Base-by-base conservation (phyloP, 2,888 invertebrate species). In the Hydrotaea cyrtoneurina region DNA sequence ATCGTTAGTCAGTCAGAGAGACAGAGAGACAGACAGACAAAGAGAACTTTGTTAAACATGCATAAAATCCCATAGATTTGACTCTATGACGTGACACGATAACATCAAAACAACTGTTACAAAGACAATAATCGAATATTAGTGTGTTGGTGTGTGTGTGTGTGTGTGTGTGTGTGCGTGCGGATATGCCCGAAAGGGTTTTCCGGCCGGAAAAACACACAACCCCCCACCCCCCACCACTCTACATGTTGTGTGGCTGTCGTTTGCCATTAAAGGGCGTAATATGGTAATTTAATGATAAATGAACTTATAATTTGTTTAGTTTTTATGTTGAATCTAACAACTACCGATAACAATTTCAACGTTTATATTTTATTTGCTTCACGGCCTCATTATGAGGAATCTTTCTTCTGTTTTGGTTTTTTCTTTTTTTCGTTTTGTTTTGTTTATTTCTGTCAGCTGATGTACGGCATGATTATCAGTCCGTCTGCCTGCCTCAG, bases 91-190 rank as follows among this genome's bases (percentile, higher is more conserved):
- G 82, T 85, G 84, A 76, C 79, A 82, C 11, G 78, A 82, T 85
- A 77, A 85, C 78, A 85, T 76, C 75, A 84, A 84, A 85, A 82
- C 76, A 82, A 84, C 78, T 75, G 64, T 66, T 72, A 64, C 72
- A 81, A 84, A 75, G 23, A 75, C 81, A 66, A 79, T 73, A 79
- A 82, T 76, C 59, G 66, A 55, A 21, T 66, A 74, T 66, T 80
- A 73, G 59, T 59, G 59, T 15, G 2, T 5, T 5, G 1, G 23
- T 13, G 59, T 59, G 15, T 59, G 15, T 59, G 26, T 59, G 59
- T 23, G 15, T 59, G 11, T 23, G 11, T 59, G 59, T 8, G 23
- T 19, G 46, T 23, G 23, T 13, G 43, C 39, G 69, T 13, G 43
- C 39, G 69, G 69, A 69, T 46, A 69, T 23, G 69, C 23, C 43